Evolutionary conservation across 2,113 vertebrate genomes (phyloP).

Genomic region (Miniopterus natalensis): DNA sequence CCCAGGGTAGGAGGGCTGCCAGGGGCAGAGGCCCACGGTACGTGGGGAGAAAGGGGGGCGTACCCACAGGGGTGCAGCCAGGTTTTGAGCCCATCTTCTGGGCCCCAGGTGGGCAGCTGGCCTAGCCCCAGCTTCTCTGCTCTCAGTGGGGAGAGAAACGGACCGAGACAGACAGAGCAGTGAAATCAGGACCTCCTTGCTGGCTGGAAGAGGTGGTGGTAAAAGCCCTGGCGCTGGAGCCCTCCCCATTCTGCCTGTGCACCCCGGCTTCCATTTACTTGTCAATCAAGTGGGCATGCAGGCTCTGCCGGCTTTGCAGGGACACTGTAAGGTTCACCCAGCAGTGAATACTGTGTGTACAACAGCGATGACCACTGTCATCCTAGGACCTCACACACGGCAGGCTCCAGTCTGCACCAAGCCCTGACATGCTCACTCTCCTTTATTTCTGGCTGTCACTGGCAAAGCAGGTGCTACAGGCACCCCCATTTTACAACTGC

Average conservation of each 20-base stretch:
- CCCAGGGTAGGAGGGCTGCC: background rate
- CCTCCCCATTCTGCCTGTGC: background rate
- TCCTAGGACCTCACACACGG: background rate
- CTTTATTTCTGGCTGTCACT: background rate
- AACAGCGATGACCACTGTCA: rapidly evolving
- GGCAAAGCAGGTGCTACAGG: background rate
- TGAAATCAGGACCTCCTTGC: background rate
- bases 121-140: background rate
- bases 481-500: background rate
- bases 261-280: background rate
- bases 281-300: background rate
- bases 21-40: rapidly evolving
- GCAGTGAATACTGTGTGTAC: background rate
- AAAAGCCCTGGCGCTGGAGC: background rate
- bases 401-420: background rate
- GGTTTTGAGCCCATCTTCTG: background rate
- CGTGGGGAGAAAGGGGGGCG: too few relatives aligned
- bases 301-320: background rate
- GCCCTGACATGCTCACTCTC: background rate
- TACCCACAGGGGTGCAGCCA: background rate
- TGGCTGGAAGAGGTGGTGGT: background rate
- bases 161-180: background rate
- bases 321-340: rapidly evolving
- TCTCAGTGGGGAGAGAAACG: background rate
- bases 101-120: background rate